These are phyloP conservation scores for Psylliodes chrysocephalus DNA, from an alignment of 2,888 invertebrate species.

Conservation along the genomic window DNA sequence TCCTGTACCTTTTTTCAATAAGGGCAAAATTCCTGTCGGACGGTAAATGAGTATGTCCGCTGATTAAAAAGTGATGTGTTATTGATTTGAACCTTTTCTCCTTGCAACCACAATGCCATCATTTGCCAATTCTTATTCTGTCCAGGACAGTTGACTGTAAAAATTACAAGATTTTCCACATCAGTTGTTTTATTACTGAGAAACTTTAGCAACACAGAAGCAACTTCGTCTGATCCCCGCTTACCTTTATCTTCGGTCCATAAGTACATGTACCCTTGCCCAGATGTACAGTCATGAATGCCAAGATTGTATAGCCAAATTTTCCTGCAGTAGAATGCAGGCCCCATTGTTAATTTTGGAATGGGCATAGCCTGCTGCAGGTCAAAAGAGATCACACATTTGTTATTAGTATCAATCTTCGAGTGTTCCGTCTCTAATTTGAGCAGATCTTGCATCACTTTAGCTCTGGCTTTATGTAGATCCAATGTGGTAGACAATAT, in stretches of 20 bases:
- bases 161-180: slow-evolving; percentile 14
- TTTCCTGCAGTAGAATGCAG: slow-evolving; percentile 34
- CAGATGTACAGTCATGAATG: slow-evolving; percentile 43
- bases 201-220: slow-evolving; percentile 33
- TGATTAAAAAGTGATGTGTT: slow-evolving; percentile 33
- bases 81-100: slow-evolving; percentile 34
- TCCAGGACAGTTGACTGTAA: slow-evolving; percentile 19
- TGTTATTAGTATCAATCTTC: slow-evolving; percentile 1
- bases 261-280: slow-evolving; percentile 36
- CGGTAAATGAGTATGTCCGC: slow-evolving; percentile 33
- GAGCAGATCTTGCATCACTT: slow-evolving; percentile 34
- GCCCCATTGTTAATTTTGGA: slow-evolving; percentile 30
- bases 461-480: slow-evolving; percentile 27
- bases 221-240: slow-evolving; percentile 42
- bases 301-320: slow-evolving; percentile 42
- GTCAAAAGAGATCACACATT: slow-evolving; percentile 19
- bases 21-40: slow-evolving; percentile 23
- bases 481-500: slow-evolving; percentile 9
- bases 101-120: background rate
- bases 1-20: background rate
- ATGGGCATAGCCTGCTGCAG: slow-evolving; percentile 25
- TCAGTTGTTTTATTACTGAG: slow-evolving; percentile 9
- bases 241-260: slow-evolving; percentile 40
- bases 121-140: too few relatives aligned
- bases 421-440: slow-evolving; percentile 23